Base-by-base conservation (phyloP, 2,113 vertebrate species). In the Menidia beryllina region DNA sequence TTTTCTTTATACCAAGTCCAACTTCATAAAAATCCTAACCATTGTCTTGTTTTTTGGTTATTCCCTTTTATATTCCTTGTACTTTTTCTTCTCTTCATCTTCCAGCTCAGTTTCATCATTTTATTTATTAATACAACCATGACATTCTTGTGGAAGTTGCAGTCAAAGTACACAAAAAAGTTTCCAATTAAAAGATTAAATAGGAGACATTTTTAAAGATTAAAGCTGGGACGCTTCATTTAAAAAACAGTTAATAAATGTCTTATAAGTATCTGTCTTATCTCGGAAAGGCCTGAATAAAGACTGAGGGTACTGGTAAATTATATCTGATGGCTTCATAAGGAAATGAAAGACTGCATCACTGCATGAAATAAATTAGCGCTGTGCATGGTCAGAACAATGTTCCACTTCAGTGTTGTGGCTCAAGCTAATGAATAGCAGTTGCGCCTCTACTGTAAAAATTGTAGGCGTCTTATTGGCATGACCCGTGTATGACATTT, bases 241-340 rank as follows among this genome's bases (percentile, higher is more conserved):
- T 70, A 47, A 75, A 84, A 70, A 79, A 75, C 54, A 59, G 55
- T 65, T 81, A 30, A 75, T 79, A 15, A 77, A 87, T 79, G 59
- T 79, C 14, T 77, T 72, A 85, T 38, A 72, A 83, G 49, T 50
- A 55, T 68, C 52, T 72, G 51, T 36, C 63, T 75, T 39, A 56
- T 83, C 52, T 69, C 21, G 30, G 53, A 49, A 49, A 61, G 36
- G 34, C 51, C 71, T 67, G 49, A 74, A 83, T 62, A 79, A 61
- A 54, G 71, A 71, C 34, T 49, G 50, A 80, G 26, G 50, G 57
- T 41, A 47, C 39, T 69, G 19, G 21, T 82, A 56, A 77, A 80
- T 80, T 80, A 72, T 75, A 73, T 71, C 58, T 67, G 52, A 83
- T 57, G 41, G 58, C 60, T 70, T 72, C 60, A 68, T 60, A 39